Evolutionary conservation across 1,140 invertebrate species (phyloP), one percentile per base, ranked within the genome.

Genomic region (Oncopeltus fasciatus): DNA sequence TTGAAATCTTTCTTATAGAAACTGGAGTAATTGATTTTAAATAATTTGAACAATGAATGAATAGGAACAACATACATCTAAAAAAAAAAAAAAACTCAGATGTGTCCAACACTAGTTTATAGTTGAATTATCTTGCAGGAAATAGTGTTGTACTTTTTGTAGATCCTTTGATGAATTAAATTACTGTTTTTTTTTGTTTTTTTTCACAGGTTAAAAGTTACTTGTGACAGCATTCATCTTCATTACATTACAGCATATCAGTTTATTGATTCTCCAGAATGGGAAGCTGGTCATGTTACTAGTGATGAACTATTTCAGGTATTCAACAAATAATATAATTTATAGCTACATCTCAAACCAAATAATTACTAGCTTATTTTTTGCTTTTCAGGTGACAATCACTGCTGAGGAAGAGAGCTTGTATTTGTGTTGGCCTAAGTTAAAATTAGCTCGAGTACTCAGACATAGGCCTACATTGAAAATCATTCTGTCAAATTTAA

Each of bases 231-330:
- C 62, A 84, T 85, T 9, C 86, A 88, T 72, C 77, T 92, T 27
- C 89, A 92, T 74, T 85, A 83, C 73, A 83, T 92, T 64, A 80
- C 82, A 66, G 78, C 82, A 31, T 87, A 88, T 72, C 87, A 92
- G 72, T 91, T 92, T 70, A 81, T 92, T 21, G 88, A 91, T 73
- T 90, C 88, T 9, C 87, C 88, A 0, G 89, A 92, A 75, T 92
- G 87, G 85, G 87, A 90, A 69, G 83, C 86, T 9, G 84, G 82
- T 69, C 79, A 84, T 60, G 80, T 86, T 68, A 84, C 83, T 70
- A 82, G 82, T 46, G 83, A 87, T 68, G 81, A 86, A 68, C 79
- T 85, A 68, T 90, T 87, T 73, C 88, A 92, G 80, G 78, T 79
- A 68, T 57, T 53, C 16, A 47, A 14, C 5, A 5, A 14, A n/a